phyloP scores from a whole-genome alignment of 2,113 vertebrate genomes.

The Hymenochirus boettgeri region DNA sequence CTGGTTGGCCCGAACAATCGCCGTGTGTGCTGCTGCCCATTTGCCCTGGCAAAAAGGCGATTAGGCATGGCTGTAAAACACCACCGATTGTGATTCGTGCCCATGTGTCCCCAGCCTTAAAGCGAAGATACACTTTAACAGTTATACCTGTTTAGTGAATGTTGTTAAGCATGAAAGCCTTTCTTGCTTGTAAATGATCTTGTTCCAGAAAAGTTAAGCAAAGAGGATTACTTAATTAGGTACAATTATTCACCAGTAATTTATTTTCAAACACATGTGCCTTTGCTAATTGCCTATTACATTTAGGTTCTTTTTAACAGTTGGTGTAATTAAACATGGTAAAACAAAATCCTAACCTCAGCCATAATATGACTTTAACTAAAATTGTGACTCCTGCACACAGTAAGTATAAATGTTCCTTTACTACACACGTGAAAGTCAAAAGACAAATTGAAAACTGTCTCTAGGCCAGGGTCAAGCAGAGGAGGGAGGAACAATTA shows the following conservation, averaged over 20 bases:
- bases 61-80: no score
- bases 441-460: conserved; percentile 27
- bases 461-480: conserved; percentile 27
- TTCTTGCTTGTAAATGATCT: conserved; percentile 1
- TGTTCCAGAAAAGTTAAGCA: conserved; percentile 18
- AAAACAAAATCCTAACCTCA: conserved; percentile 27
- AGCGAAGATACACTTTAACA: no score
- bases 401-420: conserved; percentile 20
- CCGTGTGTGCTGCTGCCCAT: no score
- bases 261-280: conserved; percentile 40
- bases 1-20: no score
- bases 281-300: conserved; percentile 40
- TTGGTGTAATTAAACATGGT: conserved; percentile 37
- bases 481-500: conserved; percentile 39
- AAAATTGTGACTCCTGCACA: conserved; percentile 35
- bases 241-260: conserved; percentile 34
- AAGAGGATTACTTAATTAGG: conserved; percentile 27
- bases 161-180: neutral
- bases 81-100: no score
- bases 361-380: conserved; percentile 26
- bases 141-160: no score
- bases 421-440: conserved; percentile 34
- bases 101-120: no score
- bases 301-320: conserved; percentile 34
- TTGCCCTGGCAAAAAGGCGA: no score